phyloP scores from a whole-genome alignment of 1,140 invertebrate species.

The Andricus grossulariae region DNA sequence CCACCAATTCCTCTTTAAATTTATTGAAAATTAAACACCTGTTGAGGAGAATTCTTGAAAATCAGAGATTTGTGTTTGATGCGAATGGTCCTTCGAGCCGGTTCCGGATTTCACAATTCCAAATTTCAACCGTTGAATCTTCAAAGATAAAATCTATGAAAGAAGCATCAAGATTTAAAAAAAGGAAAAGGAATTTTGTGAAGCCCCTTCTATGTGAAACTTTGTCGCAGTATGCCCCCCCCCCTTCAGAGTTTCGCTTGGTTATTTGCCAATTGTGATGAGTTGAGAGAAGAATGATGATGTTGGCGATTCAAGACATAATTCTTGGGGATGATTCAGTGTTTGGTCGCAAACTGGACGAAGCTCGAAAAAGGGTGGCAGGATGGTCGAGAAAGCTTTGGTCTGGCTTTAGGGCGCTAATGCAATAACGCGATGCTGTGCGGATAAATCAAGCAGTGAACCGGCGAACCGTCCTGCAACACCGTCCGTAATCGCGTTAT shows the following conservation, averaged over 20 bases:
- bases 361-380: constrained; percentile 25
- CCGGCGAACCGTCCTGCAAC: constrained; percentile 50
- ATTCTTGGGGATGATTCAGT: constrained; percentile 45
- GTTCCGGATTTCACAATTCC: too few species aligned
- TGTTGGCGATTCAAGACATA: constrained; percentile 15
- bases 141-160: too few species aligned
- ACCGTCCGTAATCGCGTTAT: constrained; percentile 66
- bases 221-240: too few species aligned
- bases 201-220: too few species aligned
- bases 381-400: constrained; percentile 10
- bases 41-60: too few species aligned
- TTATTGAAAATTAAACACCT: too few species aligned
- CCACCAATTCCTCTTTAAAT: too few species aligned
- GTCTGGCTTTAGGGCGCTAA: constrained; percentile 59
- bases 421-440: constrained; percentile 69
- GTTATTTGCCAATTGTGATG: constrained; percentile 14
- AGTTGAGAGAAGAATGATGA: neutral
- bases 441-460: constrained; percentile 71
- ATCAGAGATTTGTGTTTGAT: too few species aligned
- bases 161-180: too few species aligned
- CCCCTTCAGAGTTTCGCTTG: neutral
- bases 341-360: constrained; percentile 19
- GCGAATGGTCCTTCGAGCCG: too few species aligned
- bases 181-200: too few species aligned
- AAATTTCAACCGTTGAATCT: too few species aligned